These are phyloP conservation scores for Teinopalpus imperialis DNA, from an alignment of 2,888 invertebrate genomes.

Conservation along the genomic window DNA sequence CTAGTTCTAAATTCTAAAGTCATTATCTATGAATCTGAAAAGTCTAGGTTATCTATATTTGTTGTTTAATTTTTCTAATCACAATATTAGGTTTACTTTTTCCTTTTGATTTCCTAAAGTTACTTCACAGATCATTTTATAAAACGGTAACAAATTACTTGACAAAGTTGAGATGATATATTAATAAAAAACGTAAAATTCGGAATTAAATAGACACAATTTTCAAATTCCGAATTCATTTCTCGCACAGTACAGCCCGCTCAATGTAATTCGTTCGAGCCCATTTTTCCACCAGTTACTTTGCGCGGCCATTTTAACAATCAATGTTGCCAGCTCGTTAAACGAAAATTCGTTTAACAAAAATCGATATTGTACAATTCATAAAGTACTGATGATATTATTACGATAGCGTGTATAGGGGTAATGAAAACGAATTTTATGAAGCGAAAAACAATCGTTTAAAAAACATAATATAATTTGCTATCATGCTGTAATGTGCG, in stretches of 20 bases:
- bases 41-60: too few relatives aligned
- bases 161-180: too few relatives aligned
- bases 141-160: too few relatives aligned
- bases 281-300: conserved; percentile 20
- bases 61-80: too few relatives aligned
- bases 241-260: conserved; percentile 14
- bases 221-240: conserved; percentile 20
- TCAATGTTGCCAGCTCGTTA: conserved; percentile 36
- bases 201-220: conserved; percentile 9
- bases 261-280: conserved; percentile 16
- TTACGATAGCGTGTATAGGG: conserved; percentile 38
- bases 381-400: conserved; percentile 38
- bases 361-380: conserved; percentile 40
- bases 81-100: too few relatives aligned
- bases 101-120: too few relatives aligned
- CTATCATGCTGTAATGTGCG: conserved; percentile 43
- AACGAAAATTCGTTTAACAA: conserved; percentile 36
- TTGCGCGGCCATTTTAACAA: conserved; percentile 26
- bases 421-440: conserved; percentile 43
- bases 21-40: too few relatives aligned
- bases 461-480: conserved; percentile 41
- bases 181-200: conserved; percentile 9
- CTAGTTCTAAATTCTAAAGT: too few relatives aligned
- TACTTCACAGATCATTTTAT: too few relatives aligned
- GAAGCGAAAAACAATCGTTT: conserved; percentile 39